These are phyloP conservation scores for Holothuria leucospilota DNA, from an alignment of 53 echinoderm and acorn worm genomes.

Conservation along the genomic window DNA sequence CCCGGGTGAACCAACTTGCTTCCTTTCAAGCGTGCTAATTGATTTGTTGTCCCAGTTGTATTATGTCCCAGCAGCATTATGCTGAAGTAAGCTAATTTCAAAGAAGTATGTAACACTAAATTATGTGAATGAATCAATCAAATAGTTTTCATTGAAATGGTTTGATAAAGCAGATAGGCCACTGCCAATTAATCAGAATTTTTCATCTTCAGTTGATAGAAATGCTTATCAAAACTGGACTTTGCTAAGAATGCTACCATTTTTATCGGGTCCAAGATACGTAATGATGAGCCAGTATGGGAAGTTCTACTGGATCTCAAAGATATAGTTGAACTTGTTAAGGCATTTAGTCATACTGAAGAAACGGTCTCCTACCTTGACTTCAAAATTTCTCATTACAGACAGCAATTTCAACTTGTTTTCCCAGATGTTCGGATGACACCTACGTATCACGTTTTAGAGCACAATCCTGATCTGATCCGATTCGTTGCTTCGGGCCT, in stretches of 20 bases:
- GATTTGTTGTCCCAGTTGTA: slow-evolving; percentile 49
- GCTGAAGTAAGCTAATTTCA: slow-evolving; percentile 36
- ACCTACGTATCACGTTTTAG: slow-evolving; percentile 49
- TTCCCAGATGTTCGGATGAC: slow-evolving; percentile 20
- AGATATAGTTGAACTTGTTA: slow-evolving; percentile 51
- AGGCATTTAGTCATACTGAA: slow-evolving; percentile 30
- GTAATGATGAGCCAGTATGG: slow-evolving; percentile 48
- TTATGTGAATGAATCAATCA: slow-evolving; percentile 41
- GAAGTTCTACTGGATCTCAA: slow-evolving; percentile 39
- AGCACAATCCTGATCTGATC: slow-evolving; percentile 56
- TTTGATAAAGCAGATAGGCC: slow-evolving; percentile 34
- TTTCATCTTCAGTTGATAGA: slow-evolving; percentile 22
- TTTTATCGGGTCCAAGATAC: slow-evolving; percentile 54
- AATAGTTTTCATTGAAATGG: slow-evolving; percentile 45
- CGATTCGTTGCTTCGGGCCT: slow-evolving; percentile 42
- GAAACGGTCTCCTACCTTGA: slow-evolving; percentile 40
- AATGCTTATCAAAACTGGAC: slow-evolving; percentile 52
- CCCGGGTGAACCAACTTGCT: too few species aligned
- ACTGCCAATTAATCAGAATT: slow-evolving; percentile 14
- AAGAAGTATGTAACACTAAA: slow-evolving; percentile 34
- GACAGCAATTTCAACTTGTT: slow-evolving; percentile 4
- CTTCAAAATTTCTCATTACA: slow-evolving; percentile 49
- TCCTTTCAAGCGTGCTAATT: too few species aligned
- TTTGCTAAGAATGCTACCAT: slow-evolving; percentile 48
- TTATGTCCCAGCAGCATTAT: slow-evolving; percentile 52